phyloP scores from a whole-genome alignment of 2,797 vertebrate species.

The Enteromius fasciolatus region DNA sequence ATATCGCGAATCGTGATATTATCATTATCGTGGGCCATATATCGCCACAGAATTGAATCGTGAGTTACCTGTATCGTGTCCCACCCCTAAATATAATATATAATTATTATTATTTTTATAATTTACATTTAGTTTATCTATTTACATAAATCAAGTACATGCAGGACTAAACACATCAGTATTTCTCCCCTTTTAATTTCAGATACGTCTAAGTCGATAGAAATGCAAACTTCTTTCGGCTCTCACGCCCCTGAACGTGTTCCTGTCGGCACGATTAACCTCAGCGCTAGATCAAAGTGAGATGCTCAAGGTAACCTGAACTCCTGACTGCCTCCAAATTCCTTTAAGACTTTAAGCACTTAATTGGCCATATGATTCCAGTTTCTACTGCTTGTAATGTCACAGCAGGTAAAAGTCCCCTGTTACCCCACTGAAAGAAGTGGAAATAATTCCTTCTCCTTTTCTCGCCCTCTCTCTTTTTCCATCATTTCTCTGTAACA shows the following conservation, averaged over 20 bases:
- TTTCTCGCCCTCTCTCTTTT: constrained; percentile 56
- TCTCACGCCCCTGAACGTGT: constrained; percentile 58
- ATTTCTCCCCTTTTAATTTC: neutral
- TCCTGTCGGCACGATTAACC: constrained; percentile 57
- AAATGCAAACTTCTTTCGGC: neutral
- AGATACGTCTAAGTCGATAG: neutral
- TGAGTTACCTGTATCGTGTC: no score
- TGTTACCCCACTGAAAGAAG: constrained; percentile 25
- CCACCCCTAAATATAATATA: no score
- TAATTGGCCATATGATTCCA: constrained; percentile 71
- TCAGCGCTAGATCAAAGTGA: constrained; percentile 70
- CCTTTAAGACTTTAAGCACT: constrained; percentile 70
- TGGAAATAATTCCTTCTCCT: constrained; percentile 49
- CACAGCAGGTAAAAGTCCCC: constrained; percentile 45
- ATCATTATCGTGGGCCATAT: no score
- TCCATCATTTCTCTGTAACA: constrained; percentile 22
- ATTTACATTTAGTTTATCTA: no score
- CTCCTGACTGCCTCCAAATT: constrained; percentile 75
- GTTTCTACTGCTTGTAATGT: constrained; percentile 61
- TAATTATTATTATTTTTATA: no score
- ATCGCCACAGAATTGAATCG: no score
- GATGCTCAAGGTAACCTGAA: constrained; percentile 68
- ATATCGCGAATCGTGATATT: no score
- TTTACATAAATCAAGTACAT: neutral
- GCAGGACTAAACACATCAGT: neutral